These are phyloP conservation scores for Papilio polyxenes DNA, from an alignment of 1,140 invertebrate species.

Conservation along the genomic window DNA sequence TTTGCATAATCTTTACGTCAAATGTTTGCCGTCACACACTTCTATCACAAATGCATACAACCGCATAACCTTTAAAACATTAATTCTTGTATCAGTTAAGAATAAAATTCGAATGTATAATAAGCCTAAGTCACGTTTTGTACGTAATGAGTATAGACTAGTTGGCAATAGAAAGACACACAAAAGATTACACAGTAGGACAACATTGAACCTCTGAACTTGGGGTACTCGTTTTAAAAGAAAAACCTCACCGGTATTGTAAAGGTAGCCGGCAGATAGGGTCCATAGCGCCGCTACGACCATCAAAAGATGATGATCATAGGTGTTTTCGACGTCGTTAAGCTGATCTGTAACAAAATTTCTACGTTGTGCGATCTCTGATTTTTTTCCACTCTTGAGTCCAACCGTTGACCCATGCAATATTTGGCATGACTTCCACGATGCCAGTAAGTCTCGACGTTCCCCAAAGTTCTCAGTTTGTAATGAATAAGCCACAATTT, in stretches of 20 bases:
- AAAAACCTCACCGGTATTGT: constrained; percentile 74
- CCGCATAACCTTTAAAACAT: not conserved
- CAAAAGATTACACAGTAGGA: constrained; percentile 54
- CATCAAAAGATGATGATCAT: constrained; percentile 81
- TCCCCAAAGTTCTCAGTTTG: constrained; percentile 48
- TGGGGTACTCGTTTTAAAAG: constrained; percentile 64
- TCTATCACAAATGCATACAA: not conserved
- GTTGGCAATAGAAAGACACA: constrained; percentile 29
- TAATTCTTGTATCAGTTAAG: not conserved
- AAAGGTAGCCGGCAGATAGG: constrained; percentile 69
- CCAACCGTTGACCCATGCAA: constrained; percentile 64
- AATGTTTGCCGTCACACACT: not conserved
- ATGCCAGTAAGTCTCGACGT: constrained; percentile 54
- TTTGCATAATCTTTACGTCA: constrained; percentile 3
- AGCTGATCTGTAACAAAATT: constrained; percentile 80
- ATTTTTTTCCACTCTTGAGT: constrained; percentile 55
- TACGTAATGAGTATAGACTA: constrained; percentile 4
- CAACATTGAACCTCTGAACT: constrained; percentile 61
- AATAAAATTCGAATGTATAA: constrained; percentile 9
- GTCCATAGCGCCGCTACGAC: constrained; percentile 75
- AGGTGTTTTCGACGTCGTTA: constrained; percentile 80
- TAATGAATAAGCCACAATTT: constrained; percentile 20
- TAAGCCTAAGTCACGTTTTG: not conserved
- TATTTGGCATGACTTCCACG: constrained; percentile 44
- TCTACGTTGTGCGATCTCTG: constrained; percentile 74